A percentile compares a stretch with the other conserved stretches of the same genome.
phyloP scores from a whole-genome alignment of 1,140 invertebrate genomes.

The Aphis gossypii region DNA sequence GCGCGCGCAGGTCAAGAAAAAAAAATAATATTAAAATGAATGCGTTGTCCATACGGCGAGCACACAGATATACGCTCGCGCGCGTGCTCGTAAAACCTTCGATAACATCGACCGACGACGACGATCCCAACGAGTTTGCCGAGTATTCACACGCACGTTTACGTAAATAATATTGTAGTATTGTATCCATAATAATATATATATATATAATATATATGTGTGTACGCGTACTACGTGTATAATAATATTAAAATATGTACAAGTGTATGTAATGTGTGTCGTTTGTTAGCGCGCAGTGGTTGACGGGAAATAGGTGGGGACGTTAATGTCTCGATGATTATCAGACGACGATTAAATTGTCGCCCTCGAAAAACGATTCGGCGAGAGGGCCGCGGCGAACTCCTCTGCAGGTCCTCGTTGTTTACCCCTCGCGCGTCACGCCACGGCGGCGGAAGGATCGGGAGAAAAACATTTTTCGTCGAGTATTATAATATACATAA shows the following conservation, averaged over 20 bases:
- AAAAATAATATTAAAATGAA: neutral
- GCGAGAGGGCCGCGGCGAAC: too few relatives aligned
- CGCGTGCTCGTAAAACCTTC: neutral
- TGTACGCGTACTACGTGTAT: neutral
- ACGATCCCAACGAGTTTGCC: neutral
- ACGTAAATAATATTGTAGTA: neutral
- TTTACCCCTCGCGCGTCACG: neutral
- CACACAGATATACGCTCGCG: neutral
- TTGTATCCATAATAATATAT: neutral
- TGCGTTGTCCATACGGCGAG: too few relatives aligned
- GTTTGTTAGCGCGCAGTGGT: neutral
- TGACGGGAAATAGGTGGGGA: neutral
- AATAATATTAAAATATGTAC: neutral
- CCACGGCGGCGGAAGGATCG: too few relatives aligned
- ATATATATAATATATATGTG: neutral
- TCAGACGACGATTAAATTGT: neutral
- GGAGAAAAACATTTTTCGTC: neutral
- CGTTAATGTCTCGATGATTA: conserved; percentile 2
- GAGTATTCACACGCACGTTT: neutral
- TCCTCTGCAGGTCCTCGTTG: neutral
- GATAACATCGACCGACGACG: neutral
- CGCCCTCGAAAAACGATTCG: neutral
- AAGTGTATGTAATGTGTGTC: neutral
- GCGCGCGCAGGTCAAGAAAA: conserved; percentile 52
- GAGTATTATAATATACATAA: neutral